Evolutionary conservation across 2,113 vertebrate genomes (phyloP), one percentile per base, ranked within the genome.

Genomic region (Melanerpes formicivorus): DNA sequence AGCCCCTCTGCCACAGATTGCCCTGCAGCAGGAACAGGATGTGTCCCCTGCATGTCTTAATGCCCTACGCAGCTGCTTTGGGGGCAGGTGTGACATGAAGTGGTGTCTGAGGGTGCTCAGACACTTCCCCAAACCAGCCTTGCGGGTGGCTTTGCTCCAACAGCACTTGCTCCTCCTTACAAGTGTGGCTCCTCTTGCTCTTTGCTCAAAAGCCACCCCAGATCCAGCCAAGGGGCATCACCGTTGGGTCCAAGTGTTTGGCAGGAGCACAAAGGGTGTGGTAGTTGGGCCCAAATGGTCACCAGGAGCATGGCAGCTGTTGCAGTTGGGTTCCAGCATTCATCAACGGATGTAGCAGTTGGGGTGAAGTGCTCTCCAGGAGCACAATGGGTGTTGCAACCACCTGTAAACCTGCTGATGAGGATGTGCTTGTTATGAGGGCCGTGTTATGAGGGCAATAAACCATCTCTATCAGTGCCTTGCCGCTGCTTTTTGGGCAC

Each of bases 171-270:
- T 70, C 13, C 55, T 42, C 64, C 5, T 18, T 5, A 40, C n/a
- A 25, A 0, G 1, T 5, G 18, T 8, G n/a, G 27, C 40, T 62
- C 16, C 56, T 32, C 63, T 40, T 3, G 10, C 26, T 75, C 18
- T 16, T 23, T 0, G 1, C 50, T 29, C 0, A 0, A 25, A 50
- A 30, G 9, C 32, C 1, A 1, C 9, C 34, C 30, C 18, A 9
- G 59, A 25, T 13, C 22, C 11, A 12, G 66, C 37, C 23, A 6
- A 50, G 2, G 15, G 56, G 15, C 67, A 37, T 15, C 0, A 2
- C 59, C 21, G 27, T 12, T 15, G 22, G 50, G 22, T 52, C 11
- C 22, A 8, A 52, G 60, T 3, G 1, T 42, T 11, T 10, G 0
- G 11, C 2, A 5, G 60, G 29, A 30, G 27, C 44, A 11, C 23